Conservation (phyloP, 2,888 invertebrate genomes). For the Bellardia pandia region DNA sequence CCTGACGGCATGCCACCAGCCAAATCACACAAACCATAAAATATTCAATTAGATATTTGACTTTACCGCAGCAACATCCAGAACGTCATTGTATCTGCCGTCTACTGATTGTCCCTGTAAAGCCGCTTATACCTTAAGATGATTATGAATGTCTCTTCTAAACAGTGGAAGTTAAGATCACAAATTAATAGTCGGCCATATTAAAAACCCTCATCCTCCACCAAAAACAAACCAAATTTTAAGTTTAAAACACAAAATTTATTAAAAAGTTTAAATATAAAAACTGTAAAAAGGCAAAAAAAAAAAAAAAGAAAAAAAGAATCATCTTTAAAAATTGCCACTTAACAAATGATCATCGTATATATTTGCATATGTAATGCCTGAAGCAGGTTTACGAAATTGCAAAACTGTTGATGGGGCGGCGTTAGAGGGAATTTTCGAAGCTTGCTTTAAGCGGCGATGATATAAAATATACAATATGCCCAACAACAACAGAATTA, state of each 20-base stretch:
- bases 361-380: constrained; percentile 70
- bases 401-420: constrained; percentile 51
- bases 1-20: too few relatives aligned
- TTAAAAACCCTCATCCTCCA: too few relatives aligned
- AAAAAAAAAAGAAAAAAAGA: neutral
- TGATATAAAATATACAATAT: constrained; percentile 52
- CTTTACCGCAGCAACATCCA: too few relatives aligned
- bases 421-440: constrained; percentile 22
- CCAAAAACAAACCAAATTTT: too few relatives aligned
- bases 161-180: too few relatives aligned
- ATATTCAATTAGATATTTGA: too few relatives aligned
- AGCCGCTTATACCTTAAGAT: too few relatives aligned
- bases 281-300: neutral
- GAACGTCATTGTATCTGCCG: too few relatives aligned
- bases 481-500: constrained; percentile 48
- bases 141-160: too few relatives aligned
- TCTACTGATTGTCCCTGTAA: too few relatives aligned
- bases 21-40: too few relatives aligned
- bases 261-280: neutral
- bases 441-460: constrained; percentile 47
- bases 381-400: constrained; percentile 64
- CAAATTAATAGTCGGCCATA: too few relatives aligned
- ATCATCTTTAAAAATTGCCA: constrained; percentile 58
- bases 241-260: neutral
- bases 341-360: constrained; percentile 67